A percentile compares a stretch with the other conserved stretches of the same genome.
Evolutionary conservation across 2,797 vertebrate species (phyloP).

Genomic region (Gadopsis bispinosus): DNA sequence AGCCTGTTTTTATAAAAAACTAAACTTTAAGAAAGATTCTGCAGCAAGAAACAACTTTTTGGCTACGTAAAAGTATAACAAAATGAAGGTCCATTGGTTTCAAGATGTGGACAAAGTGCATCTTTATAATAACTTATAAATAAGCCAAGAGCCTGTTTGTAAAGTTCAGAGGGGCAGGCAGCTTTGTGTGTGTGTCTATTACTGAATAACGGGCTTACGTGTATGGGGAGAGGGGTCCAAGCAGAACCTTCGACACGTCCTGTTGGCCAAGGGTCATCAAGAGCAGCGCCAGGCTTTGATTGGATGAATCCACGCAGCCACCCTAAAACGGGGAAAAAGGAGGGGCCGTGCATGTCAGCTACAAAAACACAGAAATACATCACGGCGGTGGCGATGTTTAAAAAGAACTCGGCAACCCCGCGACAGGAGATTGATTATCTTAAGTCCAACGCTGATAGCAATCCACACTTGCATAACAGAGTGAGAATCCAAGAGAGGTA

Average conservation of each 20-base stretch:
- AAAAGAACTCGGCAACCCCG: conserved; percentile 26
- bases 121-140: conserved; percentile 43
- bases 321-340: conserved; percentile 86
- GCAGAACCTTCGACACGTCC: conserved; percentile 96
- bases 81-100: not conserved
- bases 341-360: conserved; percentile 16
- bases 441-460: conserved; percentile 7
- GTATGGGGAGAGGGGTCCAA: conserved; percentile 95
- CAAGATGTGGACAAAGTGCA: conserved; percentile 5
- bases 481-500: not conserved
- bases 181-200: not conserved
- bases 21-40: not conserved
- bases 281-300: conserved; percentile 94
- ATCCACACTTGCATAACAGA: not conserved
- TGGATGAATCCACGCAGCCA: conserved; percentile 95
- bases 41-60: not conserved
- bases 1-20: too few species aligned
- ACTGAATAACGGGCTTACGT: conserved; percentile 81
- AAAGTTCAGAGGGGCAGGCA: not conserved
- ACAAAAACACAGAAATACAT: conserved; percentile 53
- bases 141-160: conserved; percentile 1
- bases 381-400: conserved; percentile 48
- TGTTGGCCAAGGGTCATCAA: conserved; percentile 98
- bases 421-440: conserved; percentile 19
- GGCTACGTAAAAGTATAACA: conserved; percentile 68